These are phyloP conservation scores for Delia radicum DNA, from an alignment of 1,140 invertebrate genomes.

Conservation along the genomic window DNA sequence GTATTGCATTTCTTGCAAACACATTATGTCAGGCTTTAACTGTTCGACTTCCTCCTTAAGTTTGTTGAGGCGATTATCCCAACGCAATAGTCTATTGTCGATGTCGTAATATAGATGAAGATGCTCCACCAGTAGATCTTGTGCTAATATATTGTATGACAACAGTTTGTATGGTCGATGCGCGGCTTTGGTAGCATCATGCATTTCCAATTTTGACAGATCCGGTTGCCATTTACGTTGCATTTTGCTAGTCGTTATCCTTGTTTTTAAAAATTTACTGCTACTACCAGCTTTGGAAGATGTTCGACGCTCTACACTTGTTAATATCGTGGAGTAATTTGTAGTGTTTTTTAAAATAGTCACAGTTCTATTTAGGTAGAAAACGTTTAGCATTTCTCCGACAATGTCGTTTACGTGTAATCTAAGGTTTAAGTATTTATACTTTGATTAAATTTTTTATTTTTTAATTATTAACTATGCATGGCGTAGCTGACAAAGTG, in stretches of 20 bases:
- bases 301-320: not conserved
- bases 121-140: slow-evolving; percentile 76
- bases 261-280: not conserved
- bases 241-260: slow-evolving; percentile 4
- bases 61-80: slow-evolving; percentile 68
- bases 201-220: not conserved
- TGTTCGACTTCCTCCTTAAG: slow-evolving; percentile 72
- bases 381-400: not conserved
- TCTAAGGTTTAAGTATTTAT: too few relatives aligned
- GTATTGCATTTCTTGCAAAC: slow-evolving; percentile 71
- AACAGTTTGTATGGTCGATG: slow-evolving; percentile 49
- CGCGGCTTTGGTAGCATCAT: not conserved
- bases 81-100: slow-evolving; percentile 63
- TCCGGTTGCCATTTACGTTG: not conserved
- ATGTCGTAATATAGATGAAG: slow-evolving; percentile 71
- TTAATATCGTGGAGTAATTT: not conserved
- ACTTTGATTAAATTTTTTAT: too few relatives aligned
- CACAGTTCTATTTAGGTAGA: not conserved
- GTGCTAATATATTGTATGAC: slow-evolving; percentile 88
- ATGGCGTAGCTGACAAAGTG: too few relatives aligned
- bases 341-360: not conserved
- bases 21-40: slow-evolving; percentile 70
- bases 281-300: slow-evolving; percentile 34
- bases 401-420: too few relatives aligned
- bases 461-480: too few relatives aligned